Evolutionary conservation across 2,888 invertebrate genomes (phyloP).

Genomic region (Cremastobaeus sp.): DNA sequence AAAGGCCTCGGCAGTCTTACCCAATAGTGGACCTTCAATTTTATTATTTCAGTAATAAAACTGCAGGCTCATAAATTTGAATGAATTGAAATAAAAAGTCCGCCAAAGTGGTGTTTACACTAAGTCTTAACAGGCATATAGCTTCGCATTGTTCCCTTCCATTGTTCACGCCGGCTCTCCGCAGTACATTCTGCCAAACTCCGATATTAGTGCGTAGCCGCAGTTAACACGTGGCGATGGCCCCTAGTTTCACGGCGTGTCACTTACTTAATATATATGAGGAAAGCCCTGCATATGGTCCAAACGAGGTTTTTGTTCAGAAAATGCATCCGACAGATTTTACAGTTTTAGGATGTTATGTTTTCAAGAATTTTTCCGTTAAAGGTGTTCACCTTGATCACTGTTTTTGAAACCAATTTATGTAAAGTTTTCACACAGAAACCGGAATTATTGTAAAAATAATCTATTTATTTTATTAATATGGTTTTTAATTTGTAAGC

Average conservation of each 20-base stretch:
- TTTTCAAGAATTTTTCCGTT: neutral
- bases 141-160: neutral
- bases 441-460: too few species aligned
- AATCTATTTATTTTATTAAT: too few species aligned
- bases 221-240: slow-evolving; percentile 29
- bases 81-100: neutral
- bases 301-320: slow-evolving; percentile 12
- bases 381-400: too few species aligned
- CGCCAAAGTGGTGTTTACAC: slow-evolving; percentile 15
- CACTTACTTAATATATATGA: slow-evolving; percentile 16
- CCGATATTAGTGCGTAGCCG: slow-evolving; percentile 14
- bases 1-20: too few species aligned
- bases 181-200: slow-evolving; percentile 25
- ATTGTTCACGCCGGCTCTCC: neutral
- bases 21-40: too few species aligned
- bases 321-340: slow-evolving; percentile 33
- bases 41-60: slow-evolving; percentile 1
- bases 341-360: slow-evolving; percentile 5
- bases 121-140: neutral
- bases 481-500: too few species aligned
- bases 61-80: neutral
- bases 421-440: too few species aligned
- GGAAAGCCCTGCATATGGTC: slow-evolving; percentile 38
- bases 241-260: slow-evolving; percentile 14
- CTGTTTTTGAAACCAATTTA: too few species aligned